Conservation (phyloP, 1,140 invertebrate species). For the Theocolax elegans region DNA sequence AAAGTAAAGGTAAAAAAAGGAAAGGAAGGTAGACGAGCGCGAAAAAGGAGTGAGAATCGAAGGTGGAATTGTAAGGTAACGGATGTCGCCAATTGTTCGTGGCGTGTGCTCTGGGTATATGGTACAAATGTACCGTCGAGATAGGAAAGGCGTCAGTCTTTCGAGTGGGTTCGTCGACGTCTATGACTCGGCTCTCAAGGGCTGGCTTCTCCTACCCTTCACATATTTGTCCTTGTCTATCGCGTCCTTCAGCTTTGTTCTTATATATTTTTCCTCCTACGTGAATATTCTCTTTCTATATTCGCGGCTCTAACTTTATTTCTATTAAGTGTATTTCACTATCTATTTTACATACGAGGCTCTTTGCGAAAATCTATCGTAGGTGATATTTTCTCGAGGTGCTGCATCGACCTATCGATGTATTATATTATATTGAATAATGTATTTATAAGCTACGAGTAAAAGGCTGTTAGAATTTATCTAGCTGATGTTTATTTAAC, state of each 20-base stretch:
- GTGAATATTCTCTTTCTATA: neutral
- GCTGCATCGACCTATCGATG: too few relatives aligned
- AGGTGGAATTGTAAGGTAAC: constrained; percentile 42
- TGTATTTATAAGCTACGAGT: too few relatives aligned
- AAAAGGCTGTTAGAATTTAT: too few relatives aligned
- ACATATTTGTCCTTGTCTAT: constrained; percentile 1
- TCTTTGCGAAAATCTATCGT: too few relatives aligned
- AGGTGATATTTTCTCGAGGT: too few relatives aligned
- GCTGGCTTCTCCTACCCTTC: neutral
- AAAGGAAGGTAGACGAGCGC: neutral
- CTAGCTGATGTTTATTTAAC: too few relatives aligned
- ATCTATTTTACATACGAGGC: too few relatives aligned
- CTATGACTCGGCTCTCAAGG: constrained; percentile 25
- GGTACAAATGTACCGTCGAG: constrained; percentile 30
- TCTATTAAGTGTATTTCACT: neutral
- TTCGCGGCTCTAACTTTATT: neutral
- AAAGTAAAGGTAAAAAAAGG: neutral
- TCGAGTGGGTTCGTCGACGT: constrained; percentile 21
- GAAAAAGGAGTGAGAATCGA: neutral
- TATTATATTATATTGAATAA: too few relatives aligned
- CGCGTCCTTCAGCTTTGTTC: neutral
- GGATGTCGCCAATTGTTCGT: constrained; percentile 47
- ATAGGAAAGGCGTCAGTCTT: neutral
- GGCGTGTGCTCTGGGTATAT: constrained; percentile 34
- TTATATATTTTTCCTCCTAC: too few relatives aligned